These are phyloP conservation scores for Drosophila pegasa DNA, from an alignment of 2,888 invertebrate genomes.

Conservation along the genomic window DNA sequence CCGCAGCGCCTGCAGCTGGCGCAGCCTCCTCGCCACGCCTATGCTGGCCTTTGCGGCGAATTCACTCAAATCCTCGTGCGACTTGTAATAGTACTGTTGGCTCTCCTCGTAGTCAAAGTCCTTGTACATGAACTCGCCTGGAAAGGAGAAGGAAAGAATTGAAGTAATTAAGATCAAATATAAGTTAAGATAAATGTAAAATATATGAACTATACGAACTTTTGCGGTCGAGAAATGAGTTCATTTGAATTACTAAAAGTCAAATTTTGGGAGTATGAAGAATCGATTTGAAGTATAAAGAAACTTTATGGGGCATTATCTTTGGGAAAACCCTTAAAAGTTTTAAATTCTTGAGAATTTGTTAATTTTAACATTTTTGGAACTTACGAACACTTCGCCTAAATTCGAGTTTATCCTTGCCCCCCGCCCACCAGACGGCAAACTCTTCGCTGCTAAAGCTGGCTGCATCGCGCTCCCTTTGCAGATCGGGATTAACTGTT, in stretches of 20 bases:
- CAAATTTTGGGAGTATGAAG: background rate
- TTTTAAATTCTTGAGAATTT: background rate
- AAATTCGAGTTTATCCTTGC: constrained; percentile 86
- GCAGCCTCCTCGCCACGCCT: constrained; percentile 88
- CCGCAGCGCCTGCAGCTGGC: constrained; percentile 89
- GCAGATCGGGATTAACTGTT: constrained; percentile 88
- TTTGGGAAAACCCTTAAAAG: background rate
- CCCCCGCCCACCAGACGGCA: constrained; percentile 91
- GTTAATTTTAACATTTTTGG: background rate
- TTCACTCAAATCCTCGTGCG: constrained; percentile 75
- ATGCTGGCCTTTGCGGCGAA: constrained; percentile 47
- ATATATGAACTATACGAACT: background rate
- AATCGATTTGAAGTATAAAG: background rate
- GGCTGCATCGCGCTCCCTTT: constrained; percentile 89
- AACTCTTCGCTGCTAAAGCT: constrained; percentile 90
- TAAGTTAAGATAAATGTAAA: background rate
- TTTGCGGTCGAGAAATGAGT: background rate
- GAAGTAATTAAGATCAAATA: background rate
- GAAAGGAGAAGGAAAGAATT: background rate
- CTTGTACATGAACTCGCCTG: constrained; percentile 51
- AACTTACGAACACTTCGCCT: constrained; percentile 60
- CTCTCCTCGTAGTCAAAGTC: constrained; percentile 37
- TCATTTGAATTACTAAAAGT: constrained; percentile 1
- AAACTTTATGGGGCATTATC: background rate
- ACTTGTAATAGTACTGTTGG: constrained; percentile 58